Evolutionary conservation across 1,140 invertebrate genomes (phyloP).

Genomic region (Leptinotarsa texana): DNA sequence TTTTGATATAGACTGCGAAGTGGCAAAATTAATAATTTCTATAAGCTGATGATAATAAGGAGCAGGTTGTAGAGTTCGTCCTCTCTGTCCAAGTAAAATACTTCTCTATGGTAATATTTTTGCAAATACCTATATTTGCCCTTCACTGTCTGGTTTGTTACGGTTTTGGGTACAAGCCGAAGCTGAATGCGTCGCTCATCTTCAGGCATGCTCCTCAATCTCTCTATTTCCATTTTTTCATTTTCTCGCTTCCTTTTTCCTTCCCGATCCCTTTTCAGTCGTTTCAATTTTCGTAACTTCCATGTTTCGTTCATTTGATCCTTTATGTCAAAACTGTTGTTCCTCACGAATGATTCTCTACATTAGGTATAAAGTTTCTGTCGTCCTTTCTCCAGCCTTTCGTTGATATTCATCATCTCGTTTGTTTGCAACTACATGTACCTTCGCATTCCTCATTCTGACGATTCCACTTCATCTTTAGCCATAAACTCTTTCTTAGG

Average conservation of each 20-base stretch:
- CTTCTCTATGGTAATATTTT: constrained; percentile 98
- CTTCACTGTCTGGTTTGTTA: constrained; percentile 95
- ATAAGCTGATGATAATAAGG: no score
- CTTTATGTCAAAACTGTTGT: constrained; percentile 60
- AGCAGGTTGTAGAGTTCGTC: constrained; percentile 89
- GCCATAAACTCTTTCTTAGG: constrained; percentile 66
- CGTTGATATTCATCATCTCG: constrained; percentile 81
- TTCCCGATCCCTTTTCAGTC: constrained; percentile 94
- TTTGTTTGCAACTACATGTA: constrained; percentile 82
- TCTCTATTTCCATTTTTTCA: constrained; percentile 89
- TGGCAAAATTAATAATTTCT: no score
- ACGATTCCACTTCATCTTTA: constrained; percentile 68
- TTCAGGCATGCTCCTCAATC: constrained; percentile 94
- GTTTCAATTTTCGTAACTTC: constrained; percentile 95
- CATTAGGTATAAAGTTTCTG: constrained; percentile 84
- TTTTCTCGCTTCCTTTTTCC: constrained; percentile 86
- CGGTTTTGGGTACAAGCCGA: constrained; percentile 85
- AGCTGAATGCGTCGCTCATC: constrained; percentile 90
- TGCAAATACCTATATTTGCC: constrained; percentile 99
- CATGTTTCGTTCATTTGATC: constrained; percentile 81
- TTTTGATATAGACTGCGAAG: no score
- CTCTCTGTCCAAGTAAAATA: constrained; percentile 96
- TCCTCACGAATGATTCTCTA: constrained; percentile 87
- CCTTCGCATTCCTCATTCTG: constrained; percentile 82
- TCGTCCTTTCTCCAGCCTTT: constrained; percentile 79